Evolutionary conservation across 2,888 invertebrate genomes (phyloP), one percentile per base, ranked within the genome.

Genomic region (Agrochola litura): DNA sequence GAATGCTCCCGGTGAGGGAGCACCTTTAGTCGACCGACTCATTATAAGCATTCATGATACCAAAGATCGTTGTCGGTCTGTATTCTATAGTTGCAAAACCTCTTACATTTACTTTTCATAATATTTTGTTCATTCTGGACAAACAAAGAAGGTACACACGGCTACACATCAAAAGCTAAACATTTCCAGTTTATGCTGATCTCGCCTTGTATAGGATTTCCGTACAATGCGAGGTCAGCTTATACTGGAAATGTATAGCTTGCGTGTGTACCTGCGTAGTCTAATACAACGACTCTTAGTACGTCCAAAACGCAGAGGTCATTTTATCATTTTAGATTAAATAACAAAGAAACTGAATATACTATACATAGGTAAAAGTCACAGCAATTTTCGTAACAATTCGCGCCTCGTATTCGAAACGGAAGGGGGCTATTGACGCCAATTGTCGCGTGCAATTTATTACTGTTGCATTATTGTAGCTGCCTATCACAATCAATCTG

Each of bases 401-500:
- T 81, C 74, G 63, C 81, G 84, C 81, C 81, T 83, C 74, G 52
- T 71, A 52, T 76, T 37, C 22, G n/a, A 60, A 84, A 73, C 84
- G 83, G 83, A 84, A 73, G 81, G 49, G 43, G 61, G 56, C 75
- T 70, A 81, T 84, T 84, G 77, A 73, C 63, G 69, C 66, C 83
- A 84, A 84, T 84, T 84, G 83, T 66, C 63, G 81, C 81, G 16
- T 84, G 84, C 84, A 84, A 84, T 84, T 84, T 84, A 84, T 84
- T 63, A 73, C 84, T 81, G 61, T 82, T 77, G 68, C 74, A 79
- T 54, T 68, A 77, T 76, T 80, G 63, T 74, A n/a, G 67, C 79
- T 79, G 77, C 63, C 84, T 56, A 84, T 84, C 83, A 84, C 60
- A 79, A 71, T 80, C 64, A 76, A 77, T 65, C 79, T 41, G 67